Conservation (phyloP, 2,888 invertebrate genomes). For the Orchesellides sinensis region DNA sequence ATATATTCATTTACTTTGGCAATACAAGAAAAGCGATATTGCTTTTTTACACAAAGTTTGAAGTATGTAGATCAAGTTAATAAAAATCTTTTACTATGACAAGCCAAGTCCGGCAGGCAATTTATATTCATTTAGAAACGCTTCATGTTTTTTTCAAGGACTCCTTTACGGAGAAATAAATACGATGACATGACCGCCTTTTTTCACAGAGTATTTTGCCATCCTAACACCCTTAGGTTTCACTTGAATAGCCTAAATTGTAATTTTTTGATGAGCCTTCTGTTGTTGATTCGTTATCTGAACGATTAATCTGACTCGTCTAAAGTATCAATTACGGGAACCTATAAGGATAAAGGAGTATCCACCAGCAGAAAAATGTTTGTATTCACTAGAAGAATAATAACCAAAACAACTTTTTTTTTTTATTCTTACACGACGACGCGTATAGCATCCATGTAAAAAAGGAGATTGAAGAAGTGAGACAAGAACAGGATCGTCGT, state of each 20-base stretch:
- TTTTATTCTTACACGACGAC: constrained; percentile 1
- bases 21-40: background rate
- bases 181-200: constrained; percentile 62
- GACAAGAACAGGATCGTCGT: background rate
- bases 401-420: constrained; percentile 34
- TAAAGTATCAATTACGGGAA: constrained; percentile 57
- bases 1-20: background rate
- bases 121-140: constrained; percentile 46
- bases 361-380: background rate
- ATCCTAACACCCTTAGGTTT: constrained; percentile 49
- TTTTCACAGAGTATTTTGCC: constrained; percentile 55
- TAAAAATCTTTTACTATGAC: constrained; percentile 38
- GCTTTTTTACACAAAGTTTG: no score
- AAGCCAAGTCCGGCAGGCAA: constrained; percentile 42
- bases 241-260: background rate
- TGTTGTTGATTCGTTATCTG: constrained; percentile 60
- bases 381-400: constrained; percentile 11
- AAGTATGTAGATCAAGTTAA: constrained; percentile 23
- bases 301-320: constrained; percentile 55
- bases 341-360: constrained; percentile 9
- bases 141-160: constrained; percentile 56
- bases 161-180: constrained; percentile 43
- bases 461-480: background rate
- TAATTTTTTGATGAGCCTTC: constrained; percentile 17
- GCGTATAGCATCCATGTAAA: no score